Percentiles rank a stretch among this genome's conserved stretches.
Evolutionary conservation across 1,140 invertebrate species (phyloP).

Genomic region (Harpegnathos saltator): DNA sequence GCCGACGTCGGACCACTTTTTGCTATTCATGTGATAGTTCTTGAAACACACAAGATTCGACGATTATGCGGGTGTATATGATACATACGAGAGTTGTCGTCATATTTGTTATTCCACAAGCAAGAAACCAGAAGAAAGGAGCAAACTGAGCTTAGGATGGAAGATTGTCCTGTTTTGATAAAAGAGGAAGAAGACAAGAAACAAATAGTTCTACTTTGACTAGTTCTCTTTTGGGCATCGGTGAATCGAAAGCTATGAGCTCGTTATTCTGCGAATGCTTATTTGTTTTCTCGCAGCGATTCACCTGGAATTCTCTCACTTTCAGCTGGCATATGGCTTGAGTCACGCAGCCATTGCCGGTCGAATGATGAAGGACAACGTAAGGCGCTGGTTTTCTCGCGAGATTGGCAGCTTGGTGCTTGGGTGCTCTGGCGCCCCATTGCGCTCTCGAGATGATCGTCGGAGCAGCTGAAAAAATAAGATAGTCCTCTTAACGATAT

Average conservation of each 20-base stretch:
- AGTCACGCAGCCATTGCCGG: constrained; percentile 75
- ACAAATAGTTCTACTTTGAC: too few species aligned
- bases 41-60: constrained; percentile 71
- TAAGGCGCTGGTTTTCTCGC: constrained; percentile 72
- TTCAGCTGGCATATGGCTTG: constrained; percentile 75
- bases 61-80: too few species aligned
- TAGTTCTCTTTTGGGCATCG: background rate
- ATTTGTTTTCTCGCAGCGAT: background rate
- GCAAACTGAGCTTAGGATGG: too few species aligned
- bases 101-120: too few species aligned
- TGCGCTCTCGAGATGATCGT: constrained; percentile 76
- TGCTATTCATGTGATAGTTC: constrained; percentile 84
- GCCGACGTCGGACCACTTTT: constrained; percentile 85
- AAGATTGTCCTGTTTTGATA: too few species aligned
- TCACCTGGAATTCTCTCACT: constrained; percentile 79
- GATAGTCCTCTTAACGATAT: background rate
- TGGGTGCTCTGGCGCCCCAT: constrained; percentile 78
- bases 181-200: too few species aligned
- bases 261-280: background rate
- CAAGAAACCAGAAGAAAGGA: too few species aligned
- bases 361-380: constrained; percentile 84
- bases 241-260: constrained; percentile 2
- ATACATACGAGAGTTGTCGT: too few species aligned
- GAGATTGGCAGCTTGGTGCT: constrained; percentile 44
- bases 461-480: constrained; percentile 48